Percentiles rank a stretch among this genome's conserved stretches.
These are phyloP conservation scores for Pelochelys cantorii DNA, from an alignment of 2,797 vertebrate genomes.

Conservation along the genomic window DNA sequence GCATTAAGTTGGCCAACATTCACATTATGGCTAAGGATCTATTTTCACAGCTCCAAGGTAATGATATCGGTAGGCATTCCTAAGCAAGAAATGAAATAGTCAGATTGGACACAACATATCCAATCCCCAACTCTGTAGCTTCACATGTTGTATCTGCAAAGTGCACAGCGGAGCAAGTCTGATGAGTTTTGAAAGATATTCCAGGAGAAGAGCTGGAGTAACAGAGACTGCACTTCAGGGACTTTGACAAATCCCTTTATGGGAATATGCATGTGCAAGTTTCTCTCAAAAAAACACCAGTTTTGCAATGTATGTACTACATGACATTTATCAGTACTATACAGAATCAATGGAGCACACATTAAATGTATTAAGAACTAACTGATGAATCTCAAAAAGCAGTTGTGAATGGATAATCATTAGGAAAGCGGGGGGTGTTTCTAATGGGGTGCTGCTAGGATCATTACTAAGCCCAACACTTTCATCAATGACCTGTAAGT, in stretches of 20 bases:
- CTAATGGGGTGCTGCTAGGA: not conserved
- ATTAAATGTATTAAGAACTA: not conserved
- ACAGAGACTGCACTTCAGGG: not conserved
- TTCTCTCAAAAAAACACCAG: not conserved
- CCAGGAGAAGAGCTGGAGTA: fast-evolving
- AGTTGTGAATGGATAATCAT: not conserved
- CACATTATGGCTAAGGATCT: not conserved
- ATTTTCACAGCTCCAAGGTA: not conserved
- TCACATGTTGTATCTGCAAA: not conserved
- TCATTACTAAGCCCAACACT: not conserved
- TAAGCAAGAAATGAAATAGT: not conserved
- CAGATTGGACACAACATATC: not conserved
- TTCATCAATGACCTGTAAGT: not conserved
- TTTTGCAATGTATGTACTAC: not conserved
- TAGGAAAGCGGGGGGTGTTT: no score
- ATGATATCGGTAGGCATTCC: no score
- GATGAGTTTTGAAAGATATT: not conserved
- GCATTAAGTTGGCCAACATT: not conserved
- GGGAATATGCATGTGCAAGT: not conserved
- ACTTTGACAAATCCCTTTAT: not conserved
- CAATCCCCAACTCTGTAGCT: not conserved
- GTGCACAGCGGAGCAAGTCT: no score
- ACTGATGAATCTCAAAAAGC: not conserved
- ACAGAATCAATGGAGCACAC: not conserved
- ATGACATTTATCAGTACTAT: not conserved